Percentiles rank a stretch among this genome's conserved stretches.
Conservation (phyloP, 1,140 invertebrate genomes). For the Drosophila neocordata region DNA sequence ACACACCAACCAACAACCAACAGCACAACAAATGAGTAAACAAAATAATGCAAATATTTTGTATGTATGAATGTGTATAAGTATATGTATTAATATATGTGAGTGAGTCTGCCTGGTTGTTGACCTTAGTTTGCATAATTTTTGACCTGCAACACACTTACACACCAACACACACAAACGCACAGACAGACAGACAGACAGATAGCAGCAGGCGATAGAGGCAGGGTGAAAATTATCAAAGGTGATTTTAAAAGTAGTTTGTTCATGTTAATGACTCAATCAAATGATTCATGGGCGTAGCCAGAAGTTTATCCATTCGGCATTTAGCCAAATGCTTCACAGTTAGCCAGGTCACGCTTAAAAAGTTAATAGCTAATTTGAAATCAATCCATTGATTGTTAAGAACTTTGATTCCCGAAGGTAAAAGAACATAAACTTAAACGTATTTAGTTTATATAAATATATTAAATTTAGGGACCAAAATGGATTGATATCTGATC, state of each 20-base stretch:
- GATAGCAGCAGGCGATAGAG: conserved; percentile 7
- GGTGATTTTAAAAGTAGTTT: neutral
- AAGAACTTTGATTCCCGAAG: too few relatives aligned
- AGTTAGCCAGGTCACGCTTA: too few relatives aligned
- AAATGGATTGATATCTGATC: too few relatives aligned
- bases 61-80: too few relatives aligned
- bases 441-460: too few relatives aligned
- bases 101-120: conserved; percentile 43
- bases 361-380: too few relatives aligned
- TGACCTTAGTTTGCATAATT: conserved; percentile 81
- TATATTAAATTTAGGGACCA: too few relatives aligned
- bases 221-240: conserved; percentile 2
- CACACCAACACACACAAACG: conserved; percentile 2
- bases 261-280: conserved; percentile 2
- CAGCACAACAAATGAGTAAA: conserved; percentile 55
- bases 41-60: conserved; percentile 72
- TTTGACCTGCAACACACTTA: conserved; percentile 53
- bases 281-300: neutral
- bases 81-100: conserved; percentile 27
- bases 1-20: conserved; percentile 50
- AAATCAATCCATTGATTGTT: too few relatives aligned
- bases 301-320: neutral
- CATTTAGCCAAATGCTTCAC: neutral
- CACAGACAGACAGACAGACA: conserved; percentile 47
- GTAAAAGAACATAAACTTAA: too few relatives aligned